Evolutionary conservation across 2,113 vertebrate genomes (phyloP), one percentile per base, ranked within the genome.

Genomic region (Halichoeres trimaculatus): DNA sequence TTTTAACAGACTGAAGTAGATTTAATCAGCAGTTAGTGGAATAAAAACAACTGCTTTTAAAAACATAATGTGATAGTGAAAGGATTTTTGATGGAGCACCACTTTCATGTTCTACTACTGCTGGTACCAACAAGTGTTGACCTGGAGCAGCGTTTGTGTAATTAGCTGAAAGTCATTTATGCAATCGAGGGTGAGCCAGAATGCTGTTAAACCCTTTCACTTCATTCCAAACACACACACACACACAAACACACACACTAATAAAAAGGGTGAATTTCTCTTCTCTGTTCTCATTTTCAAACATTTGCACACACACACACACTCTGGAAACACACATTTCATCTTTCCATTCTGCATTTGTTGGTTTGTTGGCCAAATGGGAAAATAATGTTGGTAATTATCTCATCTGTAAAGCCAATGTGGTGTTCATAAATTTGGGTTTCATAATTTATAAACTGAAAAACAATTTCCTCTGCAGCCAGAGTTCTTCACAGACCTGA

Each of bases 321-420:
- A n/a, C 43, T 8, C 43, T 8, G 1, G 20, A 23, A n/a, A 51
- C 10, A 24, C 58, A 30, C 40, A 45, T 19, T 19, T 17, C 43
- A 19, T 45, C 43, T 19, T 67, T 40, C 36, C 65, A 64, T 34
- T 76, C 48, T 50, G 16, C 41, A 34, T 22, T 51, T 23, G 20
- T 48, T 51, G 2, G 67, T 70, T 64, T 45, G 52, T 53, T 54
- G 54, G 22, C 54, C n/a, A 64, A 57, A 54, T 47, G 65, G 51
- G 50, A 70, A 48, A 60, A 66, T 74, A 57, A 69, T 52, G 43
- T 58, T 63, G 43, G 63, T 71, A 76, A 76, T 76, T 71, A 61
- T 54, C 40, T 67, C 54, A 52, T 72, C 61, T 71, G 35, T 57
- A 71, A 56, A 56, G 23, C 57, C 61, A 67, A 20, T 38, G 51